These are phyloP conservation scores for Mythimna ferrago DNA, from an alignment of 2,888 invertebrate species.

Conservation along the genomic window DNA sequence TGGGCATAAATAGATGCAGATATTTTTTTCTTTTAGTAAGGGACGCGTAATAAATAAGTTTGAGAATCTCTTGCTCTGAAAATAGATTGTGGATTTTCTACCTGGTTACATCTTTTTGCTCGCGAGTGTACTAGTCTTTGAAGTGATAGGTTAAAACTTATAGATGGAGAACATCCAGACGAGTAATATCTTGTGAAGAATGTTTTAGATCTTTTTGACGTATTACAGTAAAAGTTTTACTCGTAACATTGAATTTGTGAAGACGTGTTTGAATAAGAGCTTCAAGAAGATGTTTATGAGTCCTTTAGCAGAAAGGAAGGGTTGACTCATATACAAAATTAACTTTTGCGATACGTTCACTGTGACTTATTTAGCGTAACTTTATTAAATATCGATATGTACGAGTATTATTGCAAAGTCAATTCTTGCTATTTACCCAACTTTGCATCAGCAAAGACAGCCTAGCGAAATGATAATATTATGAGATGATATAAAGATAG, in stretches of 20 bases:
- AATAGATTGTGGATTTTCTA: not conserved
- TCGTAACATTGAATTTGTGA: conserved; percentile 5
- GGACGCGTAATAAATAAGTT: too few species aligned
- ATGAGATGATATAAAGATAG: too few species aligned
- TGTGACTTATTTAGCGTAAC: not conserved
- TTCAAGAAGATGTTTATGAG: conserved; percentile 17
- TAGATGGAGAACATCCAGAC: conserved; percentile 30
- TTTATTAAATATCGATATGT: not conserved
- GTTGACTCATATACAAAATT: conserved; percentile 22
- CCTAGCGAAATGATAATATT: too few species aligned
- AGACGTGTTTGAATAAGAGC: not conserved
- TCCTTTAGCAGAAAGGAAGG: not conserved
- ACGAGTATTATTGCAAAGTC: too few species aligned
- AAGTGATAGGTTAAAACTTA: conserved; percentile 28
- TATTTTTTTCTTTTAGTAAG: too few species aligned
- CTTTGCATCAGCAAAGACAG: too few species aligned
- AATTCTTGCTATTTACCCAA: too few species aligned
- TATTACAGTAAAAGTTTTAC: conserved; percentile 4
- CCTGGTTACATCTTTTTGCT: not conserved
- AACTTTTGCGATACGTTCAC: not conserved
- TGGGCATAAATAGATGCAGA: too few species aligned
- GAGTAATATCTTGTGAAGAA: conserved; percentile 42
- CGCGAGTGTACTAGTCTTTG: conserved; percentile 20
- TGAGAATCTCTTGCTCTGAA: too few species aligned
- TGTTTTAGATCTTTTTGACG: conserved; percentile 17